Percentiles rank a stretch among this genome's conserved stretches.
phyloP scores from a whole-genome alignment of 2,797 vertebrate species.

The Lagorchestes hirsutus region DNA sequence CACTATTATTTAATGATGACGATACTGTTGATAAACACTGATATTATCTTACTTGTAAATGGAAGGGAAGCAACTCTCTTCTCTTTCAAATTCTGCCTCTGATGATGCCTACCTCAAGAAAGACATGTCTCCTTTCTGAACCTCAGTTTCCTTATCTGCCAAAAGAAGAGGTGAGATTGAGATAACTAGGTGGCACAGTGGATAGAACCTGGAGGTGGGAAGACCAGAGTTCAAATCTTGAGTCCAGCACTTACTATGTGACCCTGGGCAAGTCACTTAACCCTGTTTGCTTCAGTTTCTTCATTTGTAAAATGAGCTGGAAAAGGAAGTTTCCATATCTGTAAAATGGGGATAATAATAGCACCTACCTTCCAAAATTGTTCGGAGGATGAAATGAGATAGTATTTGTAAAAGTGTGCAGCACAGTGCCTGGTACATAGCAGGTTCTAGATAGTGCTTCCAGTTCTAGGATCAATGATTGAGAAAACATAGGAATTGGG shows the following conservation, averaged over 20 bases:
- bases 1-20: not conserved
- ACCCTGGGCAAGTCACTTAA: not conserved
- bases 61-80: not conserved
- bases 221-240: not conserved
- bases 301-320: not conserved
- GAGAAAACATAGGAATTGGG: not conserved
- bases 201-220: not conserved
- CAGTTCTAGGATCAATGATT: not conserved
- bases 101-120: not conserved
- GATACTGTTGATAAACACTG: not conserved
- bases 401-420: not conserved
- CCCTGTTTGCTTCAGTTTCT: not conserved
- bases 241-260: not conserved
- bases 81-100: not conserved
- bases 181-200: not conserved
- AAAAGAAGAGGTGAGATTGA: not conserved
- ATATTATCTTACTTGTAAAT: not conserved
- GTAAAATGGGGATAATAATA: not conserved
- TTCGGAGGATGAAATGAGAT: not conserved
- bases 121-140: not conserved
- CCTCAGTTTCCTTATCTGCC: not conserved
- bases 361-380: not conserved
- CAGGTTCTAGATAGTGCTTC: not conserved
- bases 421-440: not conserved
- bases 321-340: not conserved